These are phyloP conservation scores for Cataglyphis hispanica DNA, from an alignment of 1,140 invertebrate species.

Conservation along the genomic window DNA sequence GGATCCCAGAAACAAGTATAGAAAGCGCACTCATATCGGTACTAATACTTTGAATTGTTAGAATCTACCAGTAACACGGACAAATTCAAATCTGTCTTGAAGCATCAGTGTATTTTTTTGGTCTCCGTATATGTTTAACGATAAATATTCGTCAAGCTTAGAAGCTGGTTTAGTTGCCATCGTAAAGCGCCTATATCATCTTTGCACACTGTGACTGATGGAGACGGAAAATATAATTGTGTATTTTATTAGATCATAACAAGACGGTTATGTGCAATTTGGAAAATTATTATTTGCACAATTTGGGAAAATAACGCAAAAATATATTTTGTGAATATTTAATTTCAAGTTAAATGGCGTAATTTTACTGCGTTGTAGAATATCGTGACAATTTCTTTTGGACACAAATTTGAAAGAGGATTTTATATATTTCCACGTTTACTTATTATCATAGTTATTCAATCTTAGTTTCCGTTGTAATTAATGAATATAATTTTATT, in stretches of 20 bases:
- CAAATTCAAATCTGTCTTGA: conserved; percentile 20
- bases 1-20: conserved; percentile 45
- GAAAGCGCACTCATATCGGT: conserved; percentile 64
- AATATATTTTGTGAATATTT: neutral
- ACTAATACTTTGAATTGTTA: conserved; percentile 18
- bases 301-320: neutral
- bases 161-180: neutral
- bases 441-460: conserved; percentile 2
- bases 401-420: neutral
- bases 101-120: conserved; percentile 9
- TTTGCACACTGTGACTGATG: neutral
- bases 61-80: neutral
- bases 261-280: conserved; percentile 36
- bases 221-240: conserved; percentile 4
- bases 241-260: conserved; percentile 31
- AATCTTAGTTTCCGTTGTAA: conserved; percentile 12
- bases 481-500: conserved; percentile 33
- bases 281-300: neutral
- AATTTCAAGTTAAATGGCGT: neutral
- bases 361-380: conserved; percentile 5
- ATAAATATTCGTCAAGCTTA: conserved; percentile 15
- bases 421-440: neutral
- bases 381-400: neutral
- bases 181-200: neutral
- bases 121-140: neutral